Evolutionary conservation across 2,797 vertebrate species (phyloP).

Genomic region (Poeciliopsis gracilis): DNA sequence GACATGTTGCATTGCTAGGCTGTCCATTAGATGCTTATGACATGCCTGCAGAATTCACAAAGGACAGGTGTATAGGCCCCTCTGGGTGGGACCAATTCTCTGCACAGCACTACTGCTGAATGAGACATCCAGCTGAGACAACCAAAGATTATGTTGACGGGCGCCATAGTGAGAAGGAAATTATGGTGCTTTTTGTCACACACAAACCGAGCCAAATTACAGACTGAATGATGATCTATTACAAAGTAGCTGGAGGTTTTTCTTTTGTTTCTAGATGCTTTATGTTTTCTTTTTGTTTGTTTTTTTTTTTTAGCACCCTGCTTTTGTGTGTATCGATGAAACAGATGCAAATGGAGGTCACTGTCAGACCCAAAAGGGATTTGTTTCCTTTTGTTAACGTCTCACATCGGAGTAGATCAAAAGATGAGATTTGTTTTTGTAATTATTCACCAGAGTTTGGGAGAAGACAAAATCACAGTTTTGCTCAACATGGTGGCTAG

Average conservation of each 20-base stretch:
- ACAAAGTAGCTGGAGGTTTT: slow-evolving; percentile 41
- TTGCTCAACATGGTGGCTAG: not conserved
- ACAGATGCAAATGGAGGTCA: slow-evolving; percentile 31
- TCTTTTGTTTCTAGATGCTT: slow-evolving; percentile 40
- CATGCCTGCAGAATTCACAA: slow-evolving; percentile 74
- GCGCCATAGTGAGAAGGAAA: slow-evolving; percentile 55
- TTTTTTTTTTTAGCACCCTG: slow-evolving; percentile 19
- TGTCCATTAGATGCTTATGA: slow-evolving; percentile 75
- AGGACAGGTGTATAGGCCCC: slow-evolving; percentile 43
- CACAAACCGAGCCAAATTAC: slow-evolving; percentile 65
- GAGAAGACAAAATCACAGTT: slow-evolving; percentile 9
- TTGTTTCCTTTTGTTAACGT: slow-evolving; percentile 49
- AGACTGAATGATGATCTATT: slow-evolving; percentile 50
- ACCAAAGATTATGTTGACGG: slow-evolving; percentile 71
- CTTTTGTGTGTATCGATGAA: slow-evolving; percentile 35
- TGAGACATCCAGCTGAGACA: slow-evolving; percentile 53
- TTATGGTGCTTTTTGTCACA: slow-evolving; percentile 57
- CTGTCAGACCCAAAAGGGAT: slow-evolving; percentile 47
- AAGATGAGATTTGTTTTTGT: slow-evolving; percentile 25
- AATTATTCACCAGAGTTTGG: slow-evolving; percentile 32
- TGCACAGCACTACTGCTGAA: slow-evolving; percentile 34
- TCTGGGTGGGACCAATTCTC: slow-evolving; percentile 43
- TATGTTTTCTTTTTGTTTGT: not conserved
- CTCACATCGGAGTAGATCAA: slow-evolving; percentile 19
- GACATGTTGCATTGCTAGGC: slow-evolving; percentile 67